Evolutionary conservation across 2,888 invertebrate species (phyloP).

Genomic region (Netelia melanura): DNA sequence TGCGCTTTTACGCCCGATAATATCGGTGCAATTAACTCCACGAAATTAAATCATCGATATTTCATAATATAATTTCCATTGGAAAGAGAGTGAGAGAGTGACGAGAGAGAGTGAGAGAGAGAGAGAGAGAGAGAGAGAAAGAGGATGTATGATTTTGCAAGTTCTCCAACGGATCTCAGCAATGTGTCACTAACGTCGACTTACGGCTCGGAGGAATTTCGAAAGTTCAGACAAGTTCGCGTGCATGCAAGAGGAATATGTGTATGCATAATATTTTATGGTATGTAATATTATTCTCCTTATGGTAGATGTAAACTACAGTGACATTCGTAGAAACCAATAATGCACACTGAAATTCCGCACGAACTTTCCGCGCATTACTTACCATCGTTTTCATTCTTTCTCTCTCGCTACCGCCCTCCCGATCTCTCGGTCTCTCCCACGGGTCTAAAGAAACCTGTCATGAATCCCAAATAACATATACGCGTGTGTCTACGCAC

Average conservation of each 20-base stretch:
- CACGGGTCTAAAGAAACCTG: slow-evolving; percentile 32
- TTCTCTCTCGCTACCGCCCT: not conserved
- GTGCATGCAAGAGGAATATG: slow-evolving; percentile 9
- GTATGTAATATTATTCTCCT: not conserved
- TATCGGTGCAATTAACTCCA: slow-evolving; percentile 27
- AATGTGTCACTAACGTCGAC: not conserved
- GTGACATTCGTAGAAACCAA: slow-evolving; percentile 31
- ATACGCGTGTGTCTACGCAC: slow-evolving; percentile 36
- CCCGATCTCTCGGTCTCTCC: not conserved
- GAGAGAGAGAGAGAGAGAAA: too few species aligned
- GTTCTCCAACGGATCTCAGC: not conserved
- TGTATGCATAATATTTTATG: too few species aligned
- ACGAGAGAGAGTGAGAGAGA: not conserved
- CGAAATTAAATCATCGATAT: slow-evolving; percentile 53
- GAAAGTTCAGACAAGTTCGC: slow-evolving; percentile 43
- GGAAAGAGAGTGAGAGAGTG: not conserved
- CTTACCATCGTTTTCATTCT: not conserved
- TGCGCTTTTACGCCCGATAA: slow-evolving; percentile 19
- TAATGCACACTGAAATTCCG: slow-evolving; percentile 34
- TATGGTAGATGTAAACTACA: not conserved
- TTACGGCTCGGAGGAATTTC: slow-evolving; percentile 43
- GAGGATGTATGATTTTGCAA: not conserved
- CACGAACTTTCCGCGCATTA: slow-evolving; percentile 11
- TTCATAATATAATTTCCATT: slow-evolving; percentile 28
- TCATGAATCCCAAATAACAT: slow-evolving; percentile 49